Percentiles rank a stretch among this genome's conserved stretches.
Evolutionary conservation across 2,888 invertebrate species (phyloP).

Genomic region (Steinernema carpocapsae): DNA sequence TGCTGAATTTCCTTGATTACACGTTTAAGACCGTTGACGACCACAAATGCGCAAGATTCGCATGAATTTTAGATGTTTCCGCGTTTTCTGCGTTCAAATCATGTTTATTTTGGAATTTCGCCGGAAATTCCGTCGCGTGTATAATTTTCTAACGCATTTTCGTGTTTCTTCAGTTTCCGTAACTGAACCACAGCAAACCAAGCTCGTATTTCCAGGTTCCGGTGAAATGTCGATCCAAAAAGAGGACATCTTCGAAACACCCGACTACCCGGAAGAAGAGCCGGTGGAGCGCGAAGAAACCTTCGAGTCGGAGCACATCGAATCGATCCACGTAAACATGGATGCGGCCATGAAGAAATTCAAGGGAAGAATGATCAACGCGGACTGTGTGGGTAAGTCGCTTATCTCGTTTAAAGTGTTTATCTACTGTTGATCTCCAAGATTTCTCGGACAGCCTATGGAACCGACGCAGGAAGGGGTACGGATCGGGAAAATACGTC

Average conservation of each 20-base stretch:
- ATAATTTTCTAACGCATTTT: too few relatives aligned
- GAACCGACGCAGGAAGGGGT: slow-evolving; percentile 56
- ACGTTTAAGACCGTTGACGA: too few relatives aligned
- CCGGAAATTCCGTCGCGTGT: too few relatives aligned
- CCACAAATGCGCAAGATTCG: too few relatives aligned
- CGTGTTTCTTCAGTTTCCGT: too few relatives aligned
- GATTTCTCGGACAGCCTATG: slow-evolving; percentile 64
- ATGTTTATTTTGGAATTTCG: too few relatives aligned
- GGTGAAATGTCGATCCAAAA: slow-evolving; percentile 67
- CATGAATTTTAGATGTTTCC: neutral
- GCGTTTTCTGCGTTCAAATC: neutral
- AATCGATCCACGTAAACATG: slow-evolving; percentile 61
- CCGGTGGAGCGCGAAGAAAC: slow-evolving; percentile 45
- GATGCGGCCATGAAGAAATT: slow-evolving; percentile 60
- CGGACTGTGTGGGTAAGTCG: slow-evolving; percentile 54
- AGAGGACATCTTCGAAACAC: slow-evolving; percentile 64
- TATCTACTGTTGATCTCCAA: slow-evolving; percentile 35
- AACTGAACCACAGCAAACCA: neutral
- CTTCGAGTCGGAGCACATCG: slow-evolving; percentile 56
- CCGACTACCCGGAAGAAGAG: slow-evolving; percentile 50
- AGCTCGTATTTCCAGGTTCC: neutral
- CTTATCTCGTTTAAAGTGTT: neutral
- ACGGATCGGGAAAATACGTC: slow-evolving; percentile 57
- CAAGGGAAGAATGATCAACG: slow-evolving; percentile 54
- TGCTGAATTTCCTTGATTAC: too few relatives aligned